These are phyloP conservation scores for Phymastichus coffea DNA, from an alignment of 1,140 invertebrate genomes.

Conservation along the genomic window DNA sequence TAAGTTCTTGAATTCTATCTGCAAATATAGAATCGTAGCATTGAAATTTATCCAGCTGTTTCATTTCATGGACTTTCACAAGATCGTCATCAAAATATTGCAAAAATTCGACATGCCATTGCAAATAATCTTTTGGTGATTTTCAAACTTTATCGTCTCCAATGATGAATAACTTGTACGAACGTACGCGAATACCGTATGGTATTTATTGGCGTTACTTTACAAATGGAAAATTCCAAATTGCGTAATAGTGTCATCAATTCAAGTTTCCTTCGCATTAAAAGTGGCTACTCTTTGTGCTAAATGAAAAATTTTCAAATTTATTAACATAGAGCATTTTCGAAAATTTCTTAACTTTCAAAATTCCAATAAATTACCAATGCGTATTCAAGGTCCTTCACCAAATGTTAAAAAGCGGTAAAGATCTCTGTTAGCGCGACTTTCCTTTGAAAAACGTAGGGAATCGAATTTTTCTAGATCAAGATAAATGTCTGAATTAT, in stretches of 20 bases:
- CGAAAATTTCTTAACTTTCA: neutral
- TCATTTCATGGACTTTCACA: no score
- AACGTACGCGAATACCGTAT: neutral
- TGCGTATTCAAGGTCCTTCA: slow-evolving; percentile 62
- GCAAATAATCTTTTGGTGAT: no score
- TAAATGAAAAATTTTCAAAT: slow-evolving; percentile 31
- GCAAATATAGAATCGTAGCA: no score
- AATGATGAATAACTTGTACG: no score
- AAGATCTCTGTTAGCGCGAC: slow-evolving; percentile 44
- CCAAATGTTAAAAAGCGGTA: slow-evolving; percentile 60
- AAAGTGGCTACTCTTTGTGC: slow-evolving; percentile 49
- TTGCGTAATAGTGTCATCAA: slow-evolving; percentile 45
- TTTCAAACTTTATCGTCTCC: no score
- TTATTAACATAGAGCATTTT: neutral
- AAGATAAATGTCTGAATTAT: slow-evolving; percentile 56
- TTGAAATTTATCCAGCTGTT: no score
- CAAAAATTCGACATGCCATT: no score
- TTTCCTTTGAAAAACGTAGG: slow-evolving; percentile 58
- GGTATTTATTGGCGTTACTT: slow-evolving; percentile 9
- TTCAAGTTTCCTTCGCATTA: slow-evolving; percentile 52
- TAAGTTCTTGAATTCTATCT: no score
- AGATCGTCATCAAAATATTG: no score
- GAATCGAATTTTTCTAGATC: slow-evolving; percentile 65
- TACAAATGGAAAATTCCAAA: slow-evolving; percentile 13
- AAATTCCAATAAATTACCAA: slow-evolving; percentile 39